Evolutionary conservation across 2,797 vertebrate genomes (phyloP), one percentile per base, ranked within the genome.

Genomic region (Philypnodon macrostomus): DNA sequence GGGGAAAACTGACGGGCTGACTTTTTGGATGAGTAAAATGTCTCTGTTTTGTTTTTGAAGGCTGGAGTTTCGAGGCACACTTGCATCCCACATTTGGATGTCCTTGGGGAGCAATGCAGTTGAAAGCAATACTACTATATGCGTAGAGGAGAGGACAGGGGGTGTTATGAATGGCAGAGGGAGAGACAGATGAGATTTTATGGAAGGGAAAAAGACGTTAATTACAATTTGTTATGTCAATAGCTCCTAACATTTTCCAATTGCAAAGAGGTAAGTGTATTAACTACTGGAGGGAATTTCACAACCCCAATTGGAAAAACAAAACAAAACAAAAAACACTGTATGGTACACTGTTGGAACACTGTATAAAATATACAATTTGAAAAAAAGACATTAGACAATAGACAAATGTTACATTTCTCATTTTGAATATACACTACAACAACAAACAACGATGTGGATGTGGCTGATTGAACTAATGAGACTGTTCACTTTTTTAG

Each of bases 41-140:
- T 79, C 53, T 72, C 63, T 47, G 41, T 58, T 77, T 79, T 83
- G 78, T 80, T 87, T 87, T 77, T 69, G 47, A 84, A 86, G 80
- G 77, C 73, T 79, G 73, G 67, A 67, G 77, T 86, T 85, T 83
- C 82, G 73, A 70, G 73, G 65, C 77, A 83, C 82, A 71, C 80
- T 79, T 56, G 64, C 40, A 63, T 64, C 74, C n/a, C 74, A 58
- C 66, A 79, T 80, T 79, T 52, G 13, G 33, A 47, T 32, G 78
- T 80, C 87, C 83, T 75, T 60, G 55, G 78, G 78, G 83, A 83
- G 68, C 76, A 73, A 67, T 70, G 71, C 75, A 71, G 70, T 66
- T 70, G 70, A 86, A 85, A 81, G 81, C 70, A 85, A 79, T 70
- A 77, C 76, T 67, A 66, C 69, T 58, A 61, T 61, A 58, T 62